Evolutionary conservation across 2,888 invertebrate species (phyloP), one percentile per base, ranked within the genome.

Genomic region (Drosophila kokeensis): DNA sequence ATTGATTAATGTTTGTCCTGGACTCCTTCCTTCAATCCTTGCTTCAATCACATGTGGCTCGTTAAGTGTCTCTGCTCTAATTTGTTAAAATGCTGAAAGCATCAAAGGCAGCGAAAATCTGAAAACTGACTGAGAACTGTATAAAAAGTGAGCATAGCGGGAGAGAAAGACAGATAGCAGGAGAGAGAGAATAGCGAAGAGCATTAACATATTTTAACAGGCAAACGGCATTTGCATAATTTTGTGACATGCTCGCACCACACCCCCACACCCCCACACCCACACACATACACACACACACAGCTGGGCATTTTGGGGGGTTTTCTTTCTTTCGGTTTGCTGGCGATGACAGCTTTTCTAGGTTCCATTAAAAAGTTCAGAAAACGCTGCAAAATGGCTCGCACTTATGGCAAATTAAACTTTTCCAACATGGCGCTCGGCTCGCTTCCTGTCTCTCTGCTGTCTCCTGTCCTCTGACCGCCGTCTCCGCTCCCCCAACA

Each of bases 341-440:
- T 50, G 57, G 55, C 62, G 80, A 45, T 72, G 81, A 60, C 81
- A 63, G 76, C 81, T 80, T 86, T 76, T 81, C 73, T 79, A 87
- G 80, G 72, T 79, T 77, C 76, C 79, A 77, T 77, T 82, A 84
- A 83, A 82, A 82, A 82, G 82, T 86, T 84, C 60, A 68, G 81
- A 91, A 90, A 91, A 86, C 82, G 83, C 82, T 90, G 76, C 80
- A 86, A 89, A 91, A 91, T 90, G 91, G 89, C 87, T 87, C 82
- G 78, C 90, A 87, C 91, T 90, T 90, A 91, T 87, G 91, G 67
- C 87, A 90, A 91, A 91, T 91, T 90, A 90, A 91, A 86, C 89
- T 91, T 91, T 90, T 85, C 75, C 87, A 89, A 85, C 81, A 90
- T 90, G 89, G 89, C 89, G 76, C 67, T 58, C 40, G 48, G 42